phyloP scores from a whole-genome alignment of 2,888 invertebrate genomes.

The Drosophila macrospina region DNA sequence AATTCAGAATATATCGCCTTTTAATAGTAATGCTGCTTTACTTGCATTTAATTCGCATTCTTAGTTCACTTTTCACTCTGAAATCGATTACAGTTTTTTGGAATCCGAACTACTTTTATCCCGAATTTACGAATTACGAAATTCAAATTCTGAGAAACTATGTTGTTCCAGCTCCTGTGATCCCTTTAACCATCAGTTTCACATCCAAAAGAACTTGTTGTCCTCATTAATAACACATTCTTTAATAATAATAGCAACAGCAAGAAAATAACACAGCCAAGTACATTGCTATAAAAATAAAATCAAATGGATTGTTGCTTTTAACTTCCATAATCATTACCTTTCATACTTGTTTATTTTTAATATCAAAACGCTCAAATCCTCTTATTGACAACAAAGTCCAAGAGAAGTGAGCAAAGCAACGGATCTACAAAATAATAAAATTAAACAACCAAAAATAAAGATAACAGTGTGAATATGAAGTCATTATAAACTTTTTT shows the following conservation, averaged over 20 bases:
- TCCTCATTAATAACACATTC: too few species aligned
- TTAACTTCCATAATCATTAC: not conserved
- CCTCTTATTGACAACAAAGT: too few species aligned
- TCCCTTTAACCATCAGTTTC: not conserved
- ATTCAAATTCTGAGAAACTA: too few species aligned
- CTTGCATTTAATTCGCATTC: not conserved
- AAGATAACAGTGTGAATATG: too few species aligned
- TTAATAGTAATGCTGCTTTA: not conserved
- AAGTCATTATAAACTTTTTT: too few species aligned
- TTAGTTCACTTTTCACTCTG: not conserved
- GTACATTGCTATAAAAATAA: not conserved
- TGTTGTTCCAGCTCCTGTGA: not conserved
- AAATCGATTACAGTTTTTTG: not conserved
- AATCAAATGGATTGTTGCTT: not conserved
- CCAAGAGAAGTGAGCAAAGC: too few species aligned
- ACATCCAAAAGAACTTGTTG: not conserved
- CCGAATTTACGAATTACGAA: too few species aligned
- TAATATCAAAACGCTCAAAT: too few species aligned
- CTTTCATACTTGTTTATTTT: too few species aligned
- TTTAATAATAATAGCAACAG: conserved; percentile 4
- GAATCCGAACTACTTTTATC: not conserved
- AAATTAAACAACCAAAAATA: too few species aligned
- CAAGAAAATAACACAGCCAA: not conserved
- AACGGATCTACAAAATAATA: too few species aligned
- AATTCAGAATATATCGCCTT: not conserved